Base-by-base conservation (phyloP, 2,113 vertebrate species). In the Ophthalmolycus amberensis region DNA sequence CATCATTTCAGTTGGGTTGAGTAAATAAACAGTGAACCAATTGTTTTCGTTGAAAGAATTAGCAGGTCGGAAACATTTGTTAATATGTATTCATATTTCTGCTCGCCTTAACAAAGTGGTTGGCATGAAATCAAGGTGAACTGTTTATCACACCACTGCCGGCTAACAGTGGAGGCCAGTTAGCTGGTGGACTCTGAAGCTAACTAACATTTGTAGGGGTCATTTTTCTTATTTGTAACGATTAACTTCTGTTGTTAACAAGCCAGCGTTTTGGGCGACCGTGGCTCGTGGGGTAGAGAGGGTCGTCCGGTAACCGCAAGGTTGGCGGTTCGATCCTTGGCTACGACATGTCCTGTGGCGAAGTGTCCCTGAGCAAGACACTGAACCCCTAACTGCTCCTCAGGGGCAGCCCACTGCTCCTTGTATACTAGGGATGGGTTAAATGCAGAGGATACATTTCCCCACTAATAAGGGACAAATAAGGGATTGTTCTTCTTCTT, bases 11-110 rank as follows among this genome's bases (percentile, higher is more conserved):
- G 12, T 46, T 32, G 40, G 65, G 77, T 58, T 65, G 58, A 44
- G 48, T 42, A n/a, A 25, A 52, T 34, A 85, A 73, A 83, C 50
- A 71, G 10, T 34, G 37, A 72, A 56, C 11, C 56, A 75, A 74
- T 77, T 88, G 77, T 84, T 84, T 76, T 63, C 56, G 63, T 38
- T 52, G 14, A 64, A 69, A 62, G 8, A 75, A 52, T 38, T 4
- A 71, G 63, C 44, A 56, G 22, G n/a, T 37, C 29, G 37, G 40
- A 79, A 68, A 85, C 29, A 68, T 52, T 66, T 50, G 15, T 71
- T 50, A 62, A 62, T 50, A 54, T 69, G 14, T 46, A 71, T 71
- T 84, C 48, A 78, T 63, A 64, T 38, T 67, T 11, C 22, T 75
- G 38, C 20, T 72, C n/a, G 14, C 16, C 20, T 62, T 48, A 69